Conservation (phyloP, 2,797 vertebrate species). For the Aldrovandia affinis region DNA sequence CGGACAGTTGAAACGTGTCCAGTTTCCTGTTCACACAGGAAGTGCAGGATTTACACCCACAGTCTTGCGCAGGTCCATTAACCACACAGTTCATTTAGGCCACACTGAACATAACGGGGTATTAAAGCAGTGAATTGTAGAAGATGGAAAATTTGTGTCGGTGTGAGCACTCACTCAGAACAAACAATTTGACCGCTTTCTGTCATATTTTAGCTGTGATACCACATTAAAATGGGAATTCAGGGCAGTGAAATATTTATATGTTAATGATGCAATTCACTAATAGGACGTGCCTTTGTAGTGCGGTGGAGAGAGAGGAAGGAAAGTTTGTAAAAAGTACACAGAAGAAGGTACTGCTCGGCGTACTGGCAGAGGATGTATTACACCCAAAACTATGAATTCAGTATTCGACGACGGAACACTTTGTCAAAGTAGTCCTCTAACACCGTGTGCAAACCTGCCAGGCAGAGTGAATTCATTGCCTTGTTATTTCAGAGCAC, state of each 20-base stretch:
- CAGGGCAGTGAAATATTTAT: not conserved
- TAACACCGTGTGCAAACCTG: not conserved
- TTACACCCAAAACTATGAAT: not conserved
- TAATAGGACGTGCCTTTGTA: not conserved
- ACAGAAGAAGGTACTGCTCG: not conserved
- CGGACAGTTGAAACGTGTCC: not conserved
- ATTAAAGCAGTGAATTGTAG: too few species aligned
- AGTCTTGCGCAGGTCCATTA: not conserved
- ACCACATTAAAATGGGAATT: not conserved
- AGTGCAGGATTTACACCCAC: not conserved
- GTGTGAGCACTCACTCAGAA: not conserved
- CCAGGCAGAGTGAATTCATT: constrained; percentile 3
- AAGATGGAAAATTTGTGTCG: not conserved
- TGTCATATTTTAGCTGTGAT: not conserved
- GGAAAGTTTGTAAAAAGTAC: not conserved
- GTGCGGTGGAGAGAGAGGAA: not conserved
- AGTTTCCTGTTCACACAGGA: constrained; percentile 5
- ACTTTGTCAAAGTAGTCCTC: constrained; percentile 3
- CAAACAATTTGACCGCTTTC: not conserved
- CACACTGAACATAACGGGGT: not conserved
- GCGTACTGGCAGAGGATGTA: not conserved
- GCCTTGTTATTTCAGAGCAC: not conserved
- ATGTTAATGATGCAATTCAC: not conserved
- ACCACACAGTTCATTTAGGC: not conserved
- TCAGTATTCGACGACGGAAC: not conserved